phyloP scores from a whole-genome alignment of 1,140 invertebrate genomes.

The Drosophila triauraria region DNA sequence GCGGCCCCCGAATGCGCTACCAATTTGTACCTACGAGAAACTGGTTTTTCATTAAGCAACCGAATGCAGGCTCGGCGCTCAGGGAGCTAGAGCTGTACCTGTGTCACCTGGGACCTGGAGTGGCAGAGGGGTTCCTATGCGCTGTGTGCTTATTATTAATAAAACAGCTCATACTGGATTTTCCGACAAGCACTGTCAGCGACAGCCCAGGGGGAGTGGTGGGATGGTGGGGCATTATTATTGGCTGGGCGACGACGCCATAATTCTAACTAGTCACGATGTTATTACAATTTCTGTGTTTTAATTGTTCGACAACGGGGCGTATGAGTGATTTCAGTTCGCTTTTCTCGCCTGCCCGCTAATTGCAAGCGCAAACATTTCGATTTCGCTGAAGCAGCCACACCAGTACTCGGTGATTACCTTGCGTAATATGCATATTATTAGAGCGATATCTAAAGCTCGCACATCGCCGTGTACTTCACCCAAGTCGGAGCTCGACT shows the following conservation, averaged over 20 bases:
- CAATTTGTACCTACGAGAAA: constrained; percentile 63
- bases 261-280: constrained; percentile 75
- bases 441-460: constrained; percentile 48
- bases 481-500: constrained; percentile 19
- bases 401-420: constrained; percentile 27
- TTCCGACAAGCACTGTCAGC: constrained; percentile 62
- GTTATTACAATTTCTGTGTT: constrained; percentile 81
- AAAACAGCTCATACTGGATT: constrained; percentile 80
- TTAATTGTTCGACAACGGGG: constrained; percentile 67
- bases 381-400: constrained; percentile 41
- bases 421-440: constrained; percentile 60
- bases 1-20: constrained; percentile 30
- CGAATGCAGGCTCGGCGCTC: constrained; percentile 28
- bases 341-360: constrained; percentile 72
- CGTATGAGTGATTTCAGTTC: constrained; percentile 80
- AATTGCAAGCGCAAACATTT: constrained; percentile 64
- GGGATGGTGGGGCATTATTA: background rate
- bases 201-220: background rate
- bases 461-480: constrained; percentile 61
- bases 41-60: constrained; percentile 76
- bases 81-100: constrained; percentile 4
- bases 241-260: constrained; percentile 52
- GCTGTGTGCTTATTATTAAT: constrained; percentile 77
- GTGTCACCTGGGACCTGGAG: constrained; percentile 27
- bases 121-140: constrained; percentile 13